Base-by-base conservation (phyloP, 2,888 invertebrate genomes). In the Eulithis testata region DNA sequence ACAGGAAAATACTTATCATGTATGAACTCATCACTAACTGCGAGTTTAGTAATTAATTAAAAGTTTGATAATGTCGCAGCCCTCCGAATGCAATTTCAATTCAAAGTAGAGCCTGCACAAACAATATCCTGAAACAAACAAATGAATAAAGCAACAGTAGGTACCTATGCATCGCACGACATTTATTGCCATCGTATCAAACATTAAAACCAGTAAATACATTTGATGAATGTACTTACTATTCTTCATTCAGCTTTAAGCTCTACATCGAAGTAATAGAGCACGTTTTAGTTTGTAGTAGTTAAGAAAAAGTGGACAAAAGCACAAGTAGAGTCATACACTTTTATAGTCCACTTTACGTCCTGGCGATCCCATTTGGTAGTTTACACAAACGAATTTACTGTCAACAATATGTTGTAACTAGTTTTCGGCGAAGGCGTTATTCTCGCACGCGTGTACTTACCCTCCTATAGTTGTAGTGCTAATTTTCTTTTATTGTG, bases 401-500 rank as follows among this genome's bases (percentile, higher is more conserved):
- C 60, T 66, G 57, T 64, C 68, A 62, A 62, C 63, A 61, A 64
- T 61, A 61, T 60, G 58, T 62, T 51, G 54, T 60, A 37, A 54
- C 43, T 52, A 56, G 61, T 63, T 60, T 65, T 44, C 44, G 51
- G 40, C 11, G 52, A 57, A 52, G 43, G 56, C 63, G 55, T 60
- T 60, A 50, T 55, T 51, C 47, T 60, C 51, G 52, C 59, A 51
- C 55, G 65, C 55, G 52, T 53, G 47, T 56, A 43, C 56, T 60
- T 49, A 27, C 2, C 51, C 55, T 50, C 66, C 68, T 66, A 63
- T 57, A 55, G 65, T 55, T 65, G 56, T 66, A 64, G 59, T 60
- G 63, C 66, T 70, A 60, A 72, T 70, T 70, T 70, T 62, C 60
- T 70, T 72, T 70, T 68, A 72, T 63, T 65, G 63, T 43, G 12